phyloP scores from a whole-genome alignment of 2,797 vertebrate genomes.

The Sebastes iracundus region DNA sequence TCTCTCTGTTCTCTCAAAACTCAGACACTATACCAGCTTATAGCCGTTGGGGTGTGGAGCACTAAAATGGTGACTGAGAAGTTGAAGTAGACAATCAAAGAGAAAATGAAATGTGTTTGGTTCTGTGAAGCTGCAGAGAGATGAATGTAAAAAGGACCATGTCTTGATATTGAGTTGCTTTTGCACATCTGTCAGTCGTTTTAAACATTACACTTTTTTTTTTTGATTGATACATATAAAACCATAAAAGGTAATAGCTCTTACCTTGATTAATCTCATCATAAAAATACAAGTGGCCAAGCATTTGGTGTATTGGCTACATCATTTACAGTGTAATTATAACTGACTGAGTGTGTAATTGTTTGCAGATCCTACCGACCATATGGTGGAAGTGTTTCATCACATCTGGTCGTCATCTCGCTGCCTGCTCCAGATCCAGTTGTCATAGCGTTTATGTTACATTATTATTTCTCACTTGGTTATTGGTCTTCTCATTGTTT shows the following conservation, averaged over 20 bases:
- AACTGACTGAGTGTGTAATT: not conserved
- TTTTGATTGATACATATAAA: not conserved
- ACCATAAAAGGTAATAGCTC: not conserved
- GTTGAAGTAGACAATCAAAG: constrained; percentile 14
- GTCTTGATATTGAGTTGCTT: not conserved
- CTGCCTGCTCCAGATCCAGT: not conserved
- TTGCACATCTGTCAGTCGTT: not conserved
- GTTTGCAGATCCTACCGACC: not conserved
- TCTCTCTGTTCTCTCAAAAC: not conserved
- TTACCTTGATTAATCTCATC: not conserved
- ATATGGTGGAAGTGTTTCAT: constrained; percentile 4
- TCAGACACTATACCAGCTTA: not conserved
- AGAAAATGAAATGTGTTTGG: constrained; percentile 11
- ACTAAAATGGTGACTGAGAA: constrained; percentile 5
- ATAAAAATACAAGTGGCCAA: not conserved
- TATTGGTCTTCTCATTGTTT: constrained; percentile 8
- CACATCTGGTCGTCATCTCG: constrained; percentile 18
- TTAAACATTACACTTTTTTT: not conserved
- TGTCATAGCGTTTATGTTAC: not conserved
- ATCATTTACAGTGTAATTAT: not conserved
- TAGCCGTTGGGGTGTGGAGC: constrained; percentile 6
- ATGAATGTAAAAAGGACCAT: not conserved
- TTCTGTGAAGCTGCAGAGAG: constrained; percentile 14
- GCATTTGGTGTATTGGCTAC: not conserved
- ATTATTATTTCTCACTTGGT: not conserved